Base-by-base conservation (phyloP, 64 coral and sea anemone species). In the Cladopsammia gracilis region DNA sequence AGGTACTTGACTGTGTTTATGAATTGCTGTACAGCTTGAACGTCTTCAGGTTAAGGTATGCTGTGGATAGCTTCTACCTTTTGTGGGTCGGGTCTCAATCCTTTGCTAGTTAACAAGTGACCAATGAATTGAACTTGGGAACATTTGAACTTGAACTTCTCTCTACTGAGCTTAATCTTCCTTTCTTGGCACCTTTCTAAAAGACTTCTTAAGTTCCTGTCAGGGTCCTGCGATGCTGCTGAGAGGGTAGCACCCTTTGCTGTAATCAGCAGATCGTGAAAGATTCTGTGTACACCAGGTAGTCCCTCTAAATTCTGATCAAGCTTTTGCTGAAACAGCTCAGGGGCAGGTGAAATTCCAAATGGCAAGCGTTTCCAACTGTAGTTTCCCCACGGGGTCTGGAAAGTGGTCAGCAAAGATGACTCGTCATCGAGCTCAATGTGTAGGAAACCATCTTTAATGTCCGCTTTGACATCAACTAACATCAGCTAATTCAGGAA, bases 91-190 rank as follows among this genome's bases (percentile, higher is more conserved):
- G 88, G 71, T 45, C 91, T 91, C 11, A 87, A 76, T 70, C 82
- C 82, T 61, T 95, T 26, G 24, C 70, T 85, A 46, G 81, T 95
- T 57, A 81, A 47, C 42, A 91, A 50, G 61, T 95, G 82, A 70
- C 88, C 88, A 61, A 87, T 87, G 64, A 86, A 95, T 72, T 71
- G 12, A 72, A 89, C 66, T 48, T 58, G 23, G 26, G 50, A 54
- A 15, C 50, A 58, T 16, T 90, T 90, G 71, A 88, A 86, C 18
- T 75, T 23, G 18, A 94, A 89, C 87, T 95, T 95, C 34, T 73
- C 75, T 79, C 73, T 89, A 26, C 82, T 90, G 78, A 95, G 81
- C 64, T 86, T 77, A 26, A 95, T 91, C 16, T 78, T 78, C 64
- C 82, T 86, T 69, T 82, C 78, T 23, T 58, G 54, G 44, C 93